A percentile compares a stretch with the other conserved stretches of the same genome.
These are phyloP conservation scores for Lymantria monacha DNA, from an alignment of 2,888 invertebrate species.

Conservation along the genomic window DNA sequence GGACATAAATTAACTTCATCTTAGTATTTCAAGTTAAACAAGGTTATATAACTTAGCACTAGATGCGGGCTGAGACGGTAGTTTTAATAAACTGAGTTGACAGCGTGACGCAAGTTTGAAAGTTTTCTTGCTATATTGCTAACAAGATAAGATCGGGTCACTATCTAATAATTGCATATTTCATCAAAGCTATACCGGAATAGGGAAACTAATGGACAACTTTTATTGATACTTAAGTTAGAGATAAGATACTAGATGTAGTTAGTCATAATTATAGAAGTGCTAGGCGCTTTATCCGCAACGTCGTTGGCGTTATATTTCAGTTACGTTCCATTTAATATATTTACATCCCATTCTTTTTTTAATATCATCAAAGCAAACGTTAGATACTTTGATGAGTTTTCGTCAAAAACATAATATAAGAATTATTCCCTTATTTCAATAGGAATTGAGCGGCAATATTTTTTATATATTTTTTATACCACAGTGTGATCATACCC, in stretches of 20 bases:
- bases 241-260: background rate
- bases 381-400: no score
- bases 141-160: conserved; percentile 14
- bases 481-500: no score
- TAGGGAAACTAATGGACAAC: background rate
- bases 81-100: conserved; percentile 28
- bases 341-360: no score
- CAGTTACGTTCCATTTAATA: background rate
- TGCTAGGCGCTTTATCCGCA: background rate
- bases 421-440: no score
- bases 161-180: conserved; percentile 14
- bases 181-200: background rate
- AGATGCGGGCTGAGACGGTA: conserved; percentile 14
- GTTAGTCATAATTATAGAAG: background rate
- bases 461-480: no score
- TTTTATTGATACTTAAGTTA: background rate
- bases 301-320: background rate
- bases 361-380: no score
- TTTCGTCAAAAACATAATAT: no score
- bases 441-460: no score
- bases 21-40: conserved; percentile 14
- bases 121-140: conserved; percentile 16
- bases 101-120: conserved; percentile 23
- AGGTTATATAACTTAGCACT: conserved; percentile 17
- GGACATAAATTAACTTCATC: conserved; percentile 8